Evolutionary conservation across 2,113 vertebrate genomes (phyloP).

Genomic region (Myiopsitta monachus): DNA sequence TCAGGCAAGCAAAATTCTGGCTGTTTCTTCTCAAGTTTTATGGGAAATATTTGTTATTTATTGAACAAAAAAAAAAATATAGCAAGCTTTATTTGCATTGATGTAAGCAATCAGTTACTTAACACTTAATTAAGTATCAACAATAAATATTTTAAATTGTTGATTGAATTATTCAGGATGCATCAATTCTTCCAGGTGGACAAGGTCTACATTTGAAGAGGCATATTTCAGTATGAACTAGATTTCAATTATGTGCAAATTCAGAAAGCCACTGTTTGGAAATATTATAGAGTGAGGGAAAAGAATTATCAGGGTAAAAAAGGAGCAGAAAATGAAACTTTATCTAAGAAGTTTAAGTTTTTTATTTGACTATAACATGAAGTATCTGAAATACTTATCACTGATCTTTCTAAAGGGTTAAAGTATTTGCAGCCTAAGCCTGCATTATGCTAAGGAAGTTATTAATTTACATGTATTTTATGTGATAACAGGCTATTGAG

Average conservation of each 20-base stretch:
- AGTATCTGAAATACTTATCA: background rate
- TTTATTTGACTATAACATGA: background rate
- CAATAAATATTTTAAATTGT: background rate
- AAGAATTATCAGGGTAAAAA: background rate
- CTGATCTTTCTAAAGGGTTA: background rate
- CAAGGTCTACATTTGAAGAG: background rate
- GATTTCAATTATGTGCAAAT: background rate
- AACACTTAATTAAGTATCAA: background rate
- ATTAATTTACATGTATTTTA: conserved; percentile 30
- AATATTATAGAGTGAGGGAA: background rate
- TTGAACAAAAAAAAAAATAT: background rate
- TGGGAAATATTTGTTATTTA: background rate
- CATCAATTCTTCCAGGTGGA: background rate
- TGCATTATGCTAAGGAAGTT: background rate
- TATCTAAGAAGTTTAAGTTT: background rate
- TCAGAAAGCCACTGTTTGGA: background rate
- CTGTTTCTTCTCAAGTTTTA: background rate
- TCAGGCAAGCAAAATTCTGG: background rate
- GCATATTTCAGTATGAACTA: background rate
- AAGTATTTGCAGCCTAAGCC: background rate
- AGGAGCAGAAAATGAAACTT: background rate
- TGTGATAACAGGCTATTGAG: conserved; percentile 20
- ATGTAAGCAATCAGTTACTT: background rate
- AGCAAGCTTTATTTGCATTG: background rate
- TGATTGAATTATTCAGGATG: background rate